A percentile compares a stretch with the other conserved stretches of the same genome.
phyloP scores from a whole-genome alignment of 2,888 invertebrate species.

The Leptopterna dolabrata region DNA sequence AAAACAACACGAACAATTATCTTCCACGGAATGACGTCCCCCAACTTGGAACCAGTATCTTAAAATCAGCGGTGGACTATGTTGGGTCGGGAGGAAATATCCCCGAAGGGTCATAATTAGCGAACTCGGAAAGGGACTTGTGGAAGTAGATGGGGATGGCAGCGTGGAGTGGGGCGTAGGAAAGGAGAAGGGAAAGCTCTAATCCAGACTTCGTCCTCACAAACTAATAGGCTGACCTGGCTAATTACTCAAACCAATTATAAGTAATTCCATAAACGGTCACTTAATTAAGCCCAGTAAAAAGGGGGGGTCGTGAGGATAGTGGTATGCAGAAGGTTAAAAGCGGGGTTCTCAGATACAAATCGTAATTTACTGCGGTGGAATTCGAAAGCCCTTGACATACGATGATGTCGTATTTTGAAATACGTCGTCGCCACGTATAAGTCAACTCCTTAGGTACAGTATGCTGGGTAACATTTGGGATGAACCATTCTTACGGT shows the following conservation, averaged over 20 bases:
- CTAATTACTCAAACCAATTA: constrained; percentile 54
- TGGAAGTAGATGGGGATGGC: constrained; percentile 15
- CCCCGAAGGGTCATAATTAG: constrained; percentile 41
- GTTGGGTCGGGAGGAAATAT: constrained; percentile 19
- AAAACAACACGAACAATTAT: background rate
- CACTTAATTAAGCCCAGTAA: constrained; percentile 48
- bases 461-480: too few relatives aligned
- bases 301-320: background rate
- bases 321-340: background rate
- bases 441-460: too few relatives aligned
- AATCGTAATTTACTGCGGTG: background rate
- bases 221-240: constrained; percentile 48
- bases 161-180: background rate
- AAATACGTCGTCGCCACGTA: too few relatives aligned
- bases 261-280: constrained; percentile 54
- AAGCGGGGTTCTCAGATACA: background rate
- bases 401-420: too few relatives aligned
- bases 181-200: background rate
- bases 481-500: too few relatives aligned
- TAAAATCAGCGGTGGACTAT: background rate
- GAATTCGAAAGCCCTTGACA: too few relatives aligned
- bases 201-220: constrained; percentile 49
- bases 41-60: constrained; percentile 19
- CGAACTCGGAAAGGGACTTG: constrained; percentile 22
- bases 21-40: background rate